Percentiles rank a stretch among this genome's conserved stretches.
phyloP scores from a whole-genome alignment of 2,797 vertebrate genomes.

The Thunnus albacares region DNA sequence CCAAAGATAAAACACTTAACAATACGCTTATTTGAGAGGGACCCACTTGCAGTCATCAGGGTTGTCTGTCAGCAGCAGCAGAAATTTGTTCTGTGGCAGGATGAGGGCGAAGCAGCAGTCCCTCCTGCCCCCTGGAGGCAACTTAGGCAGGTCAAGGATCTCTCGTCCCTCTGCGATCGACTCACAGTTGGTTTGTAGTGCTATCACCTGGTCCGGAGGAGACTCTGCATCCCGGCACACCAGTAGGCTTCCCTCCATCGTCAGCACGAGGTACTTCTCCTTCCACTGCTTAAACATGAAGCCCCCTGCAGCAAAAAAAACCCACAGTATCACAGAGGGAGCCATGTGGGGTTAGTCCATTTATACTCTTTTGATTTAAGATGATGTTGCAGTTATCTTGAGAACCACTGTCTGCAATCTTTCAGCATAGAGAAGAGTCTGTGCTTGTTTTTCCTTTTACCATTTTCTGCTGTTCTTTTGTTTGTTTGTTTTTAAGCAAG shows the following conservation, averaged over 20 bases:
- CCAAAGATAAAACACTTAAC: not conserved
- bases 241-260: conserved; percentile 85
- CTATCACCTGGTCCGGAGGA: conserved; percentile 85
- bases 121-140: conserved; percentile 85
- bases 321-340: not conserved
- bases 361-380: not conserved
- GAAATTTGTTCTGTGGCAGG: conserved; percentile 85
- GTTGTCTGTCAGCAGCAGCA: conserved; percentile 86
- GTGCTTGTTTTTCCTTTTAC: not conserved
- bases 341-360: no score
- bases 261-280: conserved; percentile 87
- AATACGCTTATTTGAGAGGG: not conserved
- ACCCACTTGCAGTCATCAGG: conserved; percentile 87
- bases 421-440: not conserved
- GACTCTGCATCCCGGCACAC: conserved; percentile 86
- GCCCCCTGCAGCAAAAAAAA: conserved; percentile 78
- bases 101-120: conserved; percentile 90
- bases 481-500: no score
- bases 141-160: conserved; percentile 85
- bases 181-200: conserved; percentile 82
- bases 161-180: conserved; percentile 85
- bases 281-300: conserved; percentile 93
- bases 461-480: no score
- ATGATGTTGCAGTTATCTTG: not conserved
- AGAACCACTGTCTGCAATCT: no score